Evolutionary conservation across 2,888 invertebrate genomes (phyloP), one percentile per base, ranked within the genome.

Genomic region (Ichneumoninae sp.): DNA sequence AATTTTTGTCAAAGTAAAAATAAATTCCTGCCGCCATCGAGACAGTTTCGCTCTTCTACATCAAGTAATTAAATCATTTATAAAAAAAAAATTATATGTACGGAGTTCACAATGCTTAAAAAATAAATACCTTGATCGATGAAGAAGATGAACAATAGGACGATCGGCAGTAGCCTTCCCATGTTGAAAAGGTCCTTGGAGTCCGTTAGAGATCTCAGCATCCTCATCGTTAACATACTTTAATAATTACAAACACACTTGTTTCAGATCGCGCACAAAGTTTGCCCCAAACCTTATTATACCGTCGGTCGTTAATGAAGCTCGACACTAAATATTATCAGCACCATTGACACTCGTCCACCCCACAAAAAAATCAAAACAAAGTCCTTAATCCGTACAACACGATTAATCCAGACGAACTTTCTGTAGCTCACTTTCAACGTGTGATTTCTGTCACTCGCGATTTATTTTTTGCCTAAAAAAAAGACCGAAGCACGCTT

Each of bases 161-260:
- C 79, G 71, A 76, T 65, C 70, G 68, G n/a, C 1, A 76, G 70
- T 60, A 84, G 76, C 84, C 78, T 81, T 66, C 71, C 82, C 84
- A 85, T 82, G 72, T 82, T 85, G 84, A 76, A 62, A 57, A 80
- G 7, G 19, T 76, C 54, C 40, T 36, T 76, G 26, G 33, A 66
- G 22, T 72, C 60, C 44, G 7, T 44, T 26, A 13, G 74, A 10
- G 71, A 75, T 66, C 52, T 54, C 66, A n/a, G 70, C 82, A 79
- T 80, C 52, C 80, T 72, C 50, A 36, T 75, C 5, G 33, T 72
- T 47, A 70, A 44, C 81, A 72, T 62, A 26, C 74, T 76, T 40
- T 66, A 33, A 33, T 52, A 30, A 40, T 72, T 44, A 44, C 19
- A n/a, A 62, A 76, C 60, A 40, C 62, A 83, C 69, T 65, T 65